Evolutionary conservation across 2,113 vertebrate genomes (phyloP).

Genomic region (Phalacrocorax brasilianus): DNA sequence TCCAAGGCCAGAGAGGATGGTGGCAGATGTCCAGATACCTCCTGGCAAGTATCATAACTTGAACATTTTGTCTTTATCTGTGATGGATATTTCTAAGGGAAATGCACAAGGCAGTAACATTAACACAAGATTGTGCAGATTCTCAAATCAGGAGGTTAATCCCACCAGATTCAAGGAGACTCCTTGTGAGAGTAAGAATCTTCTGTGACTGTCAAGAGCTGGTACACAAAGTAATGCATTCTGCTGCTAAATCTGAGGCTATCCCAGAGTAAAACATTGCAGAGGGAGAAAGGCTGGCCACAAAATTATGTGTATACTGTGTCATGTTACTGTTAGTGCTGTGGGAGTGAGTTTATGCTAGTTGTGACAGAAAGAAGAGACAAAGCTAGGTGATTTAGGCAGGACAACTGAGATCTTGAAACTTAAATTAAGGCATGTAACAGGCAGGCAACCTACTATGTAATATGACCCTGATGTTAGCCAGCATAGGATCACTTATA

Average conservation of each 20-base stretch:
- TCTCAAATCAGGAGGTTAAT: not conserved
- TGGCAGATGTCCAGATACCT: slow-evolving; percentile 83
- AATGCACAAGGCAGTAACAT: rapidly evolving
- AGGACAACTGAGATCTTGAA: not conserved
- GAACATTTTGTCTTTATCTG: not conserved
- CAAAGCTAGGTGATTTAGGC: not conserved
- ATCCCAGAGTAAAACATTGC: not conserved
- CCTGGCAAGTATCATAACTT: slow-evolving; percentile 57
- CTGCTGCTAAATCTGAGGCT: not conserved
- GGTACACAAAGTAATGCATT: not conserved
- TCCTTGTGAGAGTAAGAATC: not conserved
- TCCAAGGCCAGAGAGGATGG: slow-evolving; percentile 82
- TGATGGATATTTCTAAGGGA: not conserved
- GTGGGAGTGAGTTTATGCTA: not conserved
- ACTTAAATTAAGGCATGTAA: not conserved
- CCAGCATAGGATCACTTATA: not conserved
- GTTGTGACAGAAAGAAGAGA: not conserved
- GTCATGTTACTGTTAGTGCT: not conserved
- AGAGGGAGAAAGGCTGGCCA: not conserved
- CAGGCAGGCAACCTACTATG: not conserved
- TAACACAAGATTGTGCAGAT: rapidly evolving
- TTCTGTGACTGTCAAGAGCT: not conserved
- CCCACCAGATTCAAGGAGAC: not conserved
- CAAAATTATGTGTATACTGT: rapidly evolving
- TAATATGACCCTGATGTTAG: not conserved